Conservation (phyloP, 2,888 invertebrate genomes). For the Bombylius discolor region DNA sequence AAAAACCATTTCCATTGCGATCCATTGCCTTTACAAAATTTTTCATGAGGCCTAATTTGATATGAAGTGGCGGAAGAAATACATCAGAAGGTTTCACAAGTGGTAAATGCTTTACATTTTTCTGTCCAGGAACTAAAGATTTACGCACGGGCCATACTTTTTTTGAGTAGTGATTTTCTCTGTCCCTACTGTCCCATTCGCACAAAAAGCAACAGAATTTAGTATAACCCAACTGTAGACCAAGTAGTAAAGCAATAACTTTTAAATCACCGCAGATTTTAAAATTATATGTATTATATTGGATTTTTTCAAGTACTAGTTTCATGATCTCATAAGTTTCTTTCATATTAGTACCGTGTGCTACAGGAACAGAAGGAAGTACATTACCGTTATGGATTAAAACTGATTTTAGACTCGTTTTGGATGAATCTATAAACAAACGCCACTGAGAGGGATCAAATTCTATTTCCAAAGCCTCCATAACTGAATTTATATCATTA, state of each 20-base stretch:
- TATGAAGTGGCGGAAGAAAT: neutral
- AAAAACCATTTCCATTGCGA: no score
- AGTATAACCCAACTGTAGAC: neutral
- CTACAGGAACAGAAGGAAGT: no score
- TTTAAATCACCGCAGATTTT: neutral
- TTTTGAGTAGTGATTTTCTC: conserved; percentile 2
- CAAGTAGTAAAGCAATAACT: neutral
- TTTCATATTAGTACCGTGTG: no score
- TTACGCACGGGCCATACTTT: neutral
- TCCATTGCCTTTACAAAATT: no score
- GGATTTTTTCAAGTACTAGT: neutral
- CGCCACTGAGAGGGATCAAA: no score
- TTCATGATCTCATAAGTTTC: no score
- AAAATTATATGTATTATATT: neutral
- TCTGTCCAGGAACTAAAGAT: neutral
- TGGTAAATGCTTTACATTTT: neutral
- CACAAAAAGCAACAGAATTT: neutral
- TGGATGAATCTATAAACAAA: no score
- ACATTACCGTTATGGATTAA: no score
- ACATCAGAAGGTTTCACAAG: neutral
- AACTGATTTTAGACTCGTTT: no score
- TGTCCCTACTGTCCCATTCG: neutral
- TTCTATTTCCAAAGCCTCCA: no score
- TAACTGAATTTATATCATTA: no score
- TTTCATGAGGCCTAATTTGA: no score